Percentiles rank a stretch among this genome's conserved stretches.
Conservation (phyloP, 1,140 invertebrate species). For the Sinella curviseta region DNA sequence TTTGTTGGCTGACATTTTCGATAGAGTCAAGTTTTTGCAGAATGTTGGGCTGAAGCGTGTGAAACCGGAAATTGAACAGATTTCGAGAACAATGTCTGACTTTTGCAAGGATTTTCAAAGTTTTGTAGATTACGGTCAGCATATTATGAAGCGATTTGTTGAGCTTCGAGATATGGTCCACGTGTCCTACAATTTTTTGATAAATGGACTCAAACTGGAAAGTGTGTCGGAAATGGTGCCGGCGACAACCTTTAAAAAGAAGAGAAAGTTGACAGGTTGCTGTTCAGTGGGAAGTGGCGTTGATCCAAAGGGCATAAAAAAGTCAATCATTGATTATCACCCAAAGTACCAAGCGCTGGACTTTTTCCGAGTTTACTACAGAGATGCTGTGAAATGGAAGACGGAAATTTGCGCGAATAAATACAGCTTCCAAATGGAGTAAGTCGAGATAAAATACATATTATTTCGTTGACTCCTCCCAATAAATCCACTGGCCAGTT, state of each 20-base stretch:
- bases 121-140: background rate
- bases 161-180: conserved; percentile 2
- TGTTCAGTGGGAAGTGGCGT: background rate
- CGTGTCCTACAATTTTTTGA: background rate
- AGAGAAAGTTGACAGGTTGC: background rate
- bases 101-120: background rate
- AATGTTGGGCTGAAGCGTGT: background rate
- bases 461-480: no score
- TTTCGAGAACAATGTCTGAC: background rate
- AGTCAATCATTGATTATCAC: background rate
- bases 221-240: background rate
- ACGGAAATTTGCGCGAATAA: background rate
- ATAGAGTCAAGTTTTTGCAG: background rate
- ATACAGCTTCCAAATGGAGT: background rate
- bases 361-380: background rate
- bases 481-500: no score
- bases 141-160: background rate
- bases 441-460: no score
- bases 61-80: background rate
- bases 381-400: background rate
- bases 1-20: background rate
- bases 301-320: background rate
- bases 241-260: background rate
- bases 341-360: background rate
- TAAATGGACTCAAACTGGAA: background rate